A percentile compares a stretch with the other conserved stretches of the same genome.
Evolutionary conservation across 2,797 vertebrate genomes (phyloP).

Genomic region (Octomys mimax): DNA sequence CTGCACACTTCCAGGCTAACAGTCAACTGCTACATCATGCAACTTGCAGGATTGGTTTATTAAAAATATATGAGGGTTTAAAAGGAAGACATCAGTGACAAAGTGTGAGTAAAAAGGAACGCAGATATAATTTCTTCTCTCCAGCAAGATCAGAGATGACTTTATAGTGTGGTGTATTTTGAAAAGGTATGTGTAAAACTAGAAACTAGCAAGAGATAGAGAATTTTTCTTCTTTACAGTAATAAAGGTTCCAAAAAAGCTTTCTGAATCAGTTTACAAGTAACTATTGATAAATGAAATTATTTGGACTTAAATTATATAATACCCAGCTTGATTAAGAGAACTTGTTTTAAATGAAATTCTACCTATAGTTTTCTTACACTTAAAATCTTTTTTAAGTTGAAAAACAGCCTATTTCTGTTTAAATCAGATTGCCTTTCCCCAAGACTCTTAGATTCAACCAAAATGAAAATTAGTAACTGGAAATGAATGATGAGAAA

Average conservation of each 20-base stretch:
- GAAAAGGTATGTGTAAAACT: constrained; percentile 56
- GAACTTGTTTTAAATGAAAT: constrained; percentile 58
- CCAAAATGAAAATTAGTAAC: too few species aligned
- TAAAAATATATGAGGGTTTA: constrained; percentile 36
- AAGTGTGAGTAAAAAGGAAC: constrained; percentile 48
- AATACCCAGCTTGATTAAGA: constrained; percentile 37
- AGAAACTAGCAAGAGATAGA: constrained; percentile 59
- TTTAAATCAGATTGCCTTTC: too few species aligned
- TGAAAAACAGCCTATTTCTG: too few species aligned
- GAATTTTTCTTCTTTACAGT: constrained; percentile 26
- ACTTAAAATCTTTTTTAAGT: not conserved
- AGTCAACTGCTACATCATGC: not conserved
- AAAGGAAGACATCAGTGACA: constrained; percentile 4
- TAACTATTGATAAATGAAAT: constrained; percentile 65
- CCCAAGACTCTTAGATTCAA: too few species aligned
- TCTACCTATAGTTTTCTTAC: constrained; percentile 52
- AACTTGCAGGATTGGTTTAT: constrained; percentile 38
- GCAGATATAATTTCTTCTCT: not conserved
- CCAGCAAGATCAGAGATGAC: constrained; percentile 10
- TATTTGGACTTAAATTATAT: constrained; percentile 53
- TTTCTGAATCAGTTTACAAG: constrained; percentile 49
- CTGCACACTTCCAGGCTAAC: not conserved
- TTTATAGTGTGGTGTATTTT: not conserved
- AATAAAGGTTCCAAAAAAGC: constrained; percentile 51
- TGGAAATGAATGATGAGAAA: too few species aligned